Base-by-base conservation (phyloP, 2,888 invertebrate species). In the Himalopsyche kuldschensis region DNA sequence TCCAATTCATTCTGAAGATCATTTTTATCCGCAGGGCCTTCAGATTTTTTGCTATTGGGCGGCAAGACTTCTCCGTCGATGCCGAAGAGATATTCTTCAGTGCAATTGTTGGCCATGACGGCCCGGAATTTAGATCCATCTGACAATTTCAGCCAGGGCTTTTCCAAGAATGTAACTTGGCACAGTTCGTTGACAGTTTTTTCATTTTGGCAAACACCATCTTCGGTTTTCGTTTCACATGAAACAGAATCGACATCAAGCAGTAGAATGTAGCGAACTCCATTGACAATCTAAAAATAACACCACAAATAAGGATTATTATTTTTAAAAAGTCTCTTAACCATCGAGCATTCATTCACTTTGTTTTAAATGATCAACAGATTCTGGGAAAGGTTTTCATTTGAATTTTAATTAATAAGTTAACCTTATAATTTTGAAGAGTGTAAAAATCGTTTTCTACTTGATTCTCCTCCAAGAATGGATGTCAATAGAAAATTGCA, bases 21-120 rank as follows among this genome's bases (percentile, higher is more conserved):
- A 63, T 78, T 78, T 27, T 69, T 79, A 15, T 78, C 46, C 79
- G 87, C 87, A 35, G 86, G 82, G 78, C 86, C 85, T 82, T 88
- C 87, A 0, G 55, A 55, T 24, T 20, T 55, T 10, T 55, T 55
- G 55, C 15, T 55, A 24, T 55, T 20, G 86, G 87, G 82, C 88
- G 79, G 46, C 82, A 89, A 84, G 32, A 89, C 87, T 88, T 90
- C 90, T 47, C 90, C 90, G 84, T 90, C 88, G 82, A 90, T 90
- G 46, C 90, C 90, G 87, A 90, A 93, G 85, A 89, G 89, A 91
- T 93, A 93, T 79, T 92, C 90, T 78, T 90, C 89, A 1, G 94
- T 94, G 88, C 95, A 95, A 87, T 95, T 95, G 87, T 95, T 94
- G 31, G 92, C 90, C 78, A 93, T 88, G 82, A 95, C 91, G 17